Conservation (phyloP, 1,140 invertebrate genomes). For the Oryctes rhinoceros region DNA sequence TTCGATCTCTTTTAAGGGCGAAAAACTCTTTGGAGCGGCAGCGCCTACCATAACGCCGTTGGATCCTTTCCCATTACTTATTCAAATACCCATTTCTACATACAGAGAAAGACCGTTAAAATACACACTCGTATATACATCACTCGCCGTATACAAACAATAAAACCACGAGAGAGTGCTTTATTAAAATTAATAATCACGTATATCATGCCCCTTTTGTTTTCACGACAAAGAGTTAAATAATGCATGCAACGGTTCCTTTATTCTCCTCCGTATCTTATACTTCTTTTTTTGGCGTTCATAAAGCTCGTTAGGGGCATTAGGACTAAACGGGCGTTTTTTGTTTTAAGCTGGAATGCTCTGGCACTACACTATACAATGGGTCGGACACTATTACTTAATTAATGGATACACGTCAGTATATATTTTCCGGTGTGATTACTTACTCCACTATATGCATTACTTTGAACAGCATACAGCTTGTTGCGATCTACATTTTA, state of each 20-base stretch:
- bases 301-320: neutral
- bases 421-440: neutral
- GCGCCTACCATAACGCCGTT: neutral
- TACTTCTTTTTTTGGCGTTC: neutral
- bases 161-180: slow-evolving; percentile 17
- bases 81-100: slow-evolving; percentile 38
- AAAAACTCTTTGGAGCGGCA: slow-evolving; percentile 13
- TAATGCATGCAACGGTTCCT: slow-evolving; percentile 36
- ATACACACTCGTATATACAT: neutral
- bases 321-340: neutral
- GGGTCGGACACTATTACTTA: neutral
- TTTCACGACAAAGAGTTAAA: slow-evolving; percentile 37
- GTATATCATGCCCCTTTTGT: slow-evolving; percentile 29
- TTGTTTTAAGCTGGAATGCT: neutral
- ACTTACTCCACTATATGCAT: no score
- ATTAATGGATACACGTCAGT: neutral
- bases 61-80: slow-evolving; percentile 37
- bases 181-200: slow-evolving; percentile 40
- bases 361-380: no score
- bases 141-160: slow-evolving; percentile 25
- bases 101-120: slow-evolving; percentile 28
- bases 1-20: slow-evolving; percentile 17
- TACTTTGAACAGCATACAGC: neutral
- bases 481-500: no score
- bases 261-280: slow-evolving; percentile 4